phyloP scores from a whole-genome alignment of 2,888 invertebrate genomes.

The Drosophila buzzatii region DNA sequence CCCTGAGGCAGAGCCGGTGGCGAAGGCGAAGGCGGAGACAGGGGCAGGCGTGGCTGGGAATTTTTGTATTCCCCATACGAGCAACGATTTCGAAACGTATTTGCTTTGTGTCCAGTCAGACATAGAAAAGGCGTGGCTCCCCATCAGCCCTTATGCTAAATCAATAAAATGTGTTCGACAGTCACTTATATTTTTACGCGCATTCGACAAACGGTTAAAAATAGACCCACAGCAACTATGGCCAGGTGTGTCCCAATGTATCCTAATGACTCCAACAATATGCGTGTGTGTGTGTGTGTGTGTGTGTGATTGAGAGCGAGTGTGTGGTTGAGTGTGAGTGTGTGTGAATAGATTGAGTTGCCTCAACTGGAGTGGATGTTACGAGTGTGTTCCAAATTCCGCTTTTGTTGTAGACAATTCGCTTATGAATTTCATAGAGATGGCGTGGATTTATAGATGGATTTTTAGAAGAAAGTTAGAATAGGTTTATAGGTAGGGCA shows the following conservation, averaged over 20 bases:
- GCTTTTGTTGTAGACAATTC: not conserved
- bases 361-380: slow-evolving; percentile 8
- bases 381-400: not conserved
- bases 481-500: too few relatives aligned
- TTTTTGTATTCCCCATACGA: slow-evolving; percentile 14
- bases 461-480: not conserved
- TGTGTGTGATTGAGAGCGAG: not conserved
- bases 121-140: slow-evolving; percentile 47
- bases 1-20: slow-evolving; percentile 1
- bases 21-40: not conserved
- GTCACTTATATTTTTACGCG: slow-evolving; percentile 66
- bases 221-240: slow-evolving; percentile 44
- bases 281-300: not conserved
- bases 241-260: slow-evolving; percentile 45
- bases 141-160: slow-evolving; percentile 41
- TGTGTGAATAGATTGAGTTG: not conserved
- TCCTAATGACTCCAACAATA: slow-evolving; percentile 21
- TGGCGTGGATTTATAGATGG: too few relatives aligned
- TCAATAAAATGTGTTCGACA: slow-evolving; percentile 69
- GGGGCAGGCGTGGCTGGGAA: not conserved
- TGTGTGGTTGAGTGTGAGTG: not conserved
- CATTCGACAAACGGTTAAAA: slow-evolving; percentile 62
- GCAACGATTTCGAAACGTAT: slow-evolving; percentile 6
- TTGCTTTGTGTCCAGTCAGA: slow-evolving; percentile 51
- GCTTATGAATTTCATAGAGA: not conserved